These are phyloP conservation scores for Diadumene lineata DNA, from an alignment of 92 coral and sea anemone genomes.

Conservation along the genomic window DNA sequence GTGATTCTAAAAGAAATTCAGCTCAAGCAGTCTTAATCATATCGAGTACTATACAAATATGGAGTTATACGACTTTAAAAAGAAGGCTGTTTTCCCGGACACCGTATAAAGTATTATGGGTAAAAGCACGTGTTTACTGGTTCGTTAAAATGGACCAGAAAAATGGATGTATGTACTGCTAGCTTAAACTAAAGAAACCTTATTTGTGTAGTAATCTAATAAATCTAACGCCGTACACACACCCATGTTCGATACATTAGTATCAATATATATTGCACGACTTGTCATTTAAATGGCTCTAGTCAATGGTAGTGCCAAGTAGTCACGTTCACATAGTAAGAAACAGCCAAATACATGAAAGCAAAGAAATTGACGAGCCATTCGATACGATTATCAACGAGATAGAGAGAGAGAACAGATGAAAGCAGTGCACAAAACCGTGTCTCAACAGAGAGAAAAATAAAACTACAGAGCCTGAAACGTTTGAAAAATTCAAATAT, in stretches of 20 bases:
- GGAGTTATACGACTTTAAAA: neutral
- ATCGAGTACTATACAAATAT: slow-evolving; percentile 1
- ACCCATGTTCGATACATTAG: neutral
- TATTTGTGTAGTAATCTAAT: slow-evolving; percentile 14
- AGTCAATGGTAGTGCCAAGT: slow-evolving; percentile 6
- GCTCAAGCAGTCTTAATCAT: neutral
- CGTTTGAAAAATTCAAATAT: slow-evolving; percentile 22
- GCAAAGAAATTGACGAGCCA: slow-evolving; percentile 17
- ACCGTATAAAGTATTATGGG: slow-evolving; percentile 26
- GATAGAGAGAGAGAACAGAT: too few species aligned
- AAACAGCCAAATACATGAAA: neutral
- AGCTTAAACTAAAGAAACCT: slow-evolving; percentile 13
- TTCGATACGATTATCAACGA: neutral
- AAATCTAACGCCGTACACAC: slow-evolving; percentile 15
- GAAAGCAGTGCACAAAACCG: slow-evolving; percentile 5
- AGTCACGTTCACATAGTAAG: neutral
- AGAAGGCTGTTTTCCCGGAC: neutral
- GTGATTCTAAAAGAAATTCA: slow-evolving; percentile 15
- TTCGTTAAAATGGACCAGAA: slow-evolving; percentile 16
- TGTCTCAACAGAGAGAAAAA: slow-evolving; percentile 4
- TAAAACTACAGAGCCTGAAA: neutral
- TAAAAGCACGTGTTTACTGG: slow-evolving; percentile 9
- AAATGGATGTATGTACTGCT: slow-evolving; percentile 17
- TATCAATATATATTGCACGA: slow-evolving; percentile 7
- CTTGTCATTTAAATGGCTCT: slow-evolving; percentile 19